These are phyloP conservation scores for Anagrus nilaparvatae DNA, from an alignment of 1,140 invertebrate genomes.

Conservation along the genomic window DNA sequence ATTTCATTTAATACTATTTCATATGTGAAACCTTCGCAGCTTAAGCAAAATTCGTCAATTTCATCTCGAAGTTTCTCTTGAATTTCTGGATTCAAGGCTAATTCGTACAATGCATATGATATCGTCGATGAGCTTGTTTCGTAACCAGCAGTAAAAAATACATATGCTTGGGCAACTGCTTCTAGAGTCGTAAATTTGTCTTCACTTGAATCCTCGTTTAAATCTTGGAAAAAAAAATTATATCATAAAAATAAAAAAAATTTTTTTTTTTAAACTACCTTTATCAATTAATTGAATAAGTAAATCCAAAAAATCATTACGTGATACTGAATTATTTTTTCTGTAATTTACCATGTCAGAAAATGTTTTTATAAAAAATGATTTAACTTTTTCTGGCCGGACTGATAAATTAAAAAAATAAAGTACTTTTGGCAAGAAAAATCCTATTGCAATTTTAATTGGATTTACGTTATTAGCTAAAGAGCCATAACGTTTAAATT, in stretches of 20 bases:
- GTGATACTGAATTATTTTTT: slow-evolving; percentile 20
- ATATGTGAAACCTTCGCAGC: slow-evolving; percentile 26
- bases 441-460: slow-evolving; percentile 3
- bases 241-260: no score
- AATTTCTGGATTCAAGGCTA: slow-evolving; percentile 20
- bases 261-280: no score
- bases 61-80: slow-evolving; percentile 30
- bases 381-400: slow-evolving; percentile 13
- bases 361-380: slow-evolving; percentile 27
- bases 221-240: background rate
- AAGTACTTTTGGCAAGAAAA: slow-evolving; percentile 8
- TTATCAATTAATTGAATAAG: no score
- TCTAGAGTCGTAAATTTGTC: slow-evolving; percentile 12
- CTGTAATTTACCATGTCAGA: slow-evolving; percentile 21
- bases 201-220: slow-evolving; percentile 1
- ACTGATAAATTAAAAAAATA: slow-evolving; percentile 6
- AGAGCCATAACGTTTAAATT: slow-evolving; percentile 20
- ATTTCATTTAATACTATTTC: slow-evolving; percentile 33
- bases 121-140: slow-evolving; percentile 21
- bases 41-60: slow-evolving; percentile 20
- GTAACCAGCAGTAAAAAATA: slow-evolving; percentile 25
- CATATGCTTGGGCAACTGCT: slow-evolving; percentile 20
- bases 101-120: slow-evolving; percentile 24
- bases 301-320: slow-evolving; percentile 31
- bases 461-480: slow-evolving; percentile 9